phyloP scores from a whole-genome alignment of 1,140 invertebrate species.

The Pseudomyrmex sp. region DNA sequence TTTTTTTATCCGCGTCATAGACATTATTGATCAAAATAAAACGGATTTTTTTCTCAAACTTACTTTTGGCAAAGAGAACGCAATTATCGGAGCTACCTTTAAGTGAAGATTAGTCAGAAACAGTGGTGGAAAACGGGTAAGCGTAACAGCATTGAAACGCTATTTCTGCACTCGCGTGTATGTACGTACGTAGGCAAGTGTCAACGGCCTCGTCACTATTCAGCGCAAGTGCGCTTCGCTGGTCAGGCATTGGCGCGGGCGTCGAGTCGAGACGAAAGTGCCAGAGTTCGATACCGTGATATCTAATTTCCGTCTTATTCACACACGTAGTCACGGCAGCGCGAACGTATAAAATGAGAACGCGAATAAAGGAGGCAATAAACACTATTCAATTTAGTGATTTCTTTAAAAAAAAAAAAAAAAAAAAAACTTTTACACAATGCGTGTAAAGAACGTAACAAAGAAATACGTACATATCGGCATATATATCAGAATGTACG shows the following conservation, averaged over 20 bases:
- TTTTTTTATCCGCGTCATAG: too few species aligned
- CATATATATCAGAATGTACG: neutral
- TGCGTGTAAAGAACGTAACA: neutral
- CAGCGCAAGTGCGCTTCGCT: constrained; percentile 75
- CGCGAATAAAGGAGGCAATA: neutral
- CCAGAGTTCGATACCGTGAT: constrained; percentile 75
- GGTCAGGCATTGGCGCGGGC: constrained; percentile 70
- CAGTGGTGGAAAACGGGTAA: constrained; percentile 1
- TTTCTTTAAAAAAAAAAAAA: too few species aligned
- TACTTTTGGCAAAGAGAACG: too few species aligned
- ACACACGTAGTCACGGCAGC: neutral
- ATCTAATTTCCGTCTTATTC: constrained; percentile 70
- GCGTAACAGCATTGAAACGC: constrained; percentile 31
- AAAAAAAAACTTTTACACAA: neutral
- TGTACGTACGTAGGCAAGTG: constrained; percentile 63
- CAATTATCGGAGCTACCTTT: neutral
- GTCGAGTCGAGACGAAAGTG: constrained; percentile 71
- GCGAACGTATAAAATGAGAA: neutral
- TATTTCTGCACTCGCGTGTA: constrained; percentile 45
- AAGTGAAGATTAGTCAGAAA: neutral
- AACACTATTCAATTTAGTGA: neutral
- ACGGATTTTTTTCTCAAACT: neutral
- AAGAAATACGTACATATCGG: neutral
- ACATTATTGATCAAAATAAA: neutral
- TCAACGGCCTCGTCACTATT: constrained; percentile 82